Percentiles rank a stretch among this genome's conserved stretches.
Conservation (phyloP, 2,113 vertebrate species). For the Epinephelus moara region DNA sequence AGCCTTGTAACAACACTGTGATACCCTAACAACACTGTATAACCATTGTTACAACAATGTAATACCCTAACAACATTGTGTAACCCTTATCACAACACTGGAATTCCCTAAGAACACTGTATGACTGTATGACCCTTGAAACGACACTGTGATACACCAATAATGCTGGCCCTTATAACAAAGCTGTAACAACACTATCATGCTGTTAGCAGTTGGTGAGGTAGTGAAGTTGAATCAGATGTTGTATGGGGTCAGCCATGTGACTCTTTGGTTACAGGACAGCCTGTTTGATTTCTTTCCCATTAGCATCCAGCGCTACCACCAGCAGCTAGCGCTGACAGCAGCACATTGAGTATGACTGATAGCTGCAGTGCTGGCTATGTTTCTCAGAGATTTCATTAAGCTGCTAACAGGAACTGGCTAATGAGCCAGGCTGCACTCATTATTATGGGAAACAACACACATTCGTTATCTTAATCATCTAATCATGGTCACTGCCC, state of each 20-base stretch:
- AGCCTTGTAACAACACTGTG: neutral
- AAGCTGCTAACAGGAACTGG: constrained; percentile 62
- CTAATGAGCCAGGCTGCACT: constrained; percentile 70
- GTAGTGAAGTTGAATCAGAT: neutral
- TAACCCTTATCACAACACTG: no score
- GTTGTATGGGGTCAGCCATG: neutral
- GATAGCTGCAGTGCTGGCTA: constrained; percentile 39
- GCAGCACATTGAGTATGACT: constrained; percentile 47
- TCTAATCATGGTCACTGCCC: constrained; percentile 64
- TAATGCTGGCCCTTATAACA: neutral
- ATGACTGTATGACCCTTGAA: no score
- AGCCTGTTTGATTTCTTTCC: neutral
- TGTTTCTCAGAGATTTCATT: constrained; percentile 63
- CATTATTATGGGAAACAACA: constrained; percentile 69
- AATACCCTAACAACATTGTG: neutral
- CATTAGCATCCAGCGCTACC: constrained; percentile 5
- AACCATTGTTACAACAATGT: neutral
- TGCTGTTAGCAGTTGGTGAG: neutral
- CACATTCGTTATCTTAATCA: constrained; percentile 72
- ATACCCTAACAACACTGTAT: neutral
- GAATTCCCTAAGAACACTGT: no score
- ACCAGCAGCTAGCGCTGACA: constrained; percentile 13
- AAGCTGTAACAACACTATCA: neutral
- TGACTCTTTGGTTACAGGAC: neutral
- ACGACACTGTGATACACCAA: no score